Percentiles rank a stretch among this genome's conserved stretches.
phyloP scores from a whole-genome alignment of 2,888 invertebrate species.

The Nymphalis polychloros region DNA sequence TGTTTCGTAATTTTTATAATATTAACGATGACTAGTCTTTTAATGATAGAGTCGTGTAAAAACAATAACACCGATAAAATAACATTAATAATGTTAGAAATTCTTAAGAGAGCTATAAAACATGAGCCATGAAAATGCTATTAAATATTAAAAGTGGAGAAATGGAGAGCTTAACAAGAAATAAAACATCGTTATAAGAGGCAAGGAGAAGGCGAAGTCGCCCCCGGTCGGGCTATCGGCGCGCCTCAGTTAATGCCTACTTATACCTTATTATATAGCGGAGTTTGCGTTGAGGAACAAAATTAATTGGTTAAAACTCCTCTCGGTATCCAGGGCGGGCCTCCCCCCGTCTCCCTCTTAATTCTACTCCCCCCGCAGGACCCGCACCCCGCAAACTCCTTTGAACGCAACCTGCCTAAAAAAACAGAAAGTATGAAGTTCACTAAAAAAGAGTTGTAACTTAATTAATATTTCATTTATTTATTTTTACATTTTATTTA shows the following conservation, averaged over 20 bases:
- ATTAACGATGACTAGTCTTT: conserved; percentile 22
- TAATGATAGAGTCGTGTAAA: conserved; percentile 46
- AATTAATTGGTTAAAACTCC: conserved; percentile 84
- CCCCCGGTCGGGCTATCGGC: conserved; percentile 79
- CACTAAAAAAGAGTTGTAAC: conserved; percentile 67
- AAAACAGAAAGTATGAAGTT: conserved; percentile 82
- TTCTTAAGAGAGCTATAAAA: conserved; percentile 79
- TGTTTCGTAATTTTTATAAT: conserved; percentile 10
- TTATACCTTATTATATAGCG: conserved; percentile 82
- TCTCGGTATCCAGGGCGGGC: conserved; percentile 82
- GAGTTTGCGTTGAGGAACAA: conserved; percentile 83
- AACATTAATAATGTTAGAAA: conserved; percentile 73
- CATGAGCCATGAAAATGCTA: conserved; percentile 79
- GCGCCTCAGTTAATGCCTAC: conserved; percentile 81
- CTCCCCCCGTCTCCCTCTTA: conserved; percentile 71
- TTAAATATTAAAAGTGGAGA: conserved; percentile 82
- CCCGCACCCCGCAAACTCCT: conserved; percentile 73
- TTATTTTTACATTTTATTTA: conserved; percentile 18
- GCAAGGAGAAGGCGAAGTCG: conserved; percentile 69
- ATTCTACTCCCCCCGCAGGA: conserved; percentile 65
- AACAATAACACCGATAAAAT: conserved; percentile 64
- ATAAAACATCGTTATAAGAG: conserved; percentile 81
- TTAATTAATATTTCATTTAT: conserved; percentile 62
- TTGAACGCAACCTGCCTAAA: conserved; percentile 82
- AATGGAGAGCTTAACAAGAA: conserved; percentile 82